Evolutionary conservation across 2,797 vertebrate genomes (phyloP), one percentile per base, ranked within the genome.

Genomic region (Sebastes wilsoni): DNA sequence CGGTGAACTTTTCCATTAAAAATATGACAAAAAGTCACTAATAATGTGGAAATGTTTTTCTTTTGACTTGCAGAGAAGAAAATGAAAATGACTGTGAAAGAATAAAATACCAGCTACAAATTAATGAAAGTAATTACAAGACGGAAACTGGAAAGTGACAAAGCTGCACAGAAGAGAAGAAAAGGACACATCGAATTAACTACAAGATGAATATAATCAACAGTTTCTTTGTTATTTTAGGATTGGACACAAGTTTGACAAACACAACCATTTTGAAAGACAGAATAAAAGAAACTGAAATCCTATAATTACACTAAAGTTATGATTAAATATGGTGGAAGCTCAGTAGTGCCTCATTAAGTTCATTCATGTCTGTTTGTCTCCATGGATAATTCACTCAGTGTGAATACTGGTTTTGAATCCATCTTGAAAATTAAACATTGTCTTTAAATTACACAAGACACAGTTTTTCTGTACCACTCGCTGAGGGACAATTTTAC

Each of bases 1-100:
- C 1, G 12, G 58, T 36, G 2, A 70, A 69, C 32, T 65, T 58
- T 87, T 75, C 3, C n/a, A 82, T 70, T 73, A 23, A 76, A 78
- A 82, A 67, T 11, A 60, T 1, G 10, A 78, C 46, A 78, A 75
- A 64, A 46, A 36, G n/a, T 83, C 8, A 28, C 16, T 28, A 8
- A 70, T 56, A 4, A 73, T 5, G 8, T 66, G 14, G 12, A 49
- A 61, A 69, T 28, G 27, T 34, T 78, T 61, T 80, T 72, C 28
- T 65, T 60, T 56, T 74, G 13, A 76, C 16, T 56, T 27, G 25
- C 36, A 52, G 32, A 38, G 20, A 60, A 8, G 68, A 59, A 67
- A 67, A 78, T 64, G 7, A 59, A 32, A 49, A 67, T 22, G 11
- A 66, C 6, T 12, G 56, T 2, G 9, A 56, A 12, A 72, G n/a